Conservation (phyloP, 37 sponge, comb jelly and placozoan genomes). For the Chondrosia reniformis region DNA sequence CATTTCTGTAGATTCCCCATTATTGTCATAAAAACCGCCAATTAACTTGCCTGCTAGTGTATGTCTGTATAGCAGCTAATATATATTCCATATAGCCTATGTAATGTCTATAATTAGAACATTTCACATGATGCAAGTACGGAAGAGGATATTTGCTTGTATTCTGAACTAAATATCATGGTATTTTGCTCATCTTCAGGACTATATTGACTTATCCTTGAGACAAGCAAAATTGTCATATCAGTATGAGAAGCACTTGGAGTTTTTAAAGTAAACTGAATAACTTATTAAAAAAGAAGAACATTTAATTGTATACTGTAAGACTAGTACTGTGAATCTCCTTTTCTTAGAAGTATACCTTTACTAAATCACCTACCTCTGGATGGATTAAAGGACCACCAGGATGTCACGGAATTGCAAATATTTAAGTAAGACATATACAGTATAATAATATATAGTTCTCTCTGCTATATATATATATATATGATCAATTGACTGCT, state of each 20-base stretch:
- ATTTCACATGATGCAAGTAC: no score
- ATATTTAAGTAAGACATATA: constrained; percentile 44
- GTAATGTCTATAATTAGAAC: no score
- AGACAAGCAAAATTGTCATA: constrained; percentile 34
- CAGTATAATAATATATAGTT: background rate
- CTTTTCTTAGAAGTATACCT: constrained; percentile 16
- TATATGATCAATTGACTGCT: background rate
- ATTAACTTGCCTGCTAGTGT: constrained; percentile 86
- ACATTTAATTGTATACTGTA: background rate
- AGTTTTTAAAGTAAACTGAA: constrained; percentile 35
- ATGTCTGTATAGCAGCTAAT: no score
- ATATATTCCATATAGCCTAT: no score
- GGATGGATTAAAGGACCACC: constrained; percentile 6
- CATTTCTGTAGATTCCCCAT: constrained; percentile 77
- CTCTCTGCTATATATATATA: background rate
- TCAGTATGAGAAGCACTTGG: constrained; percentile 40
- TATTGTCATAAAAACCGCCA: constrained; percentile 76
- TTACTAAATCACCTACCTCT: constrained; percentile 42
- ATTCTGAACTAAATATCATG: no score
- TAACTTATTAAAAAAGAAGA: background rate
- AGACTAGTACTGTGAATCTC: background rate
- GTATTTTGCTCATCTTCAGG: constrained; percentile 25
- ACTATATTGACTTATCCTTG: constrained; percentile 50
- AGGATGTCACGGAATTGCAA: constrained; percentile 19
- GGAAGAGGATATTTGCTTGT: no score